Evolutionary conservation across 92 coral and sea anemone genomes (phyloP).

Genomic region (Zoanthus gigantus): DNA sequence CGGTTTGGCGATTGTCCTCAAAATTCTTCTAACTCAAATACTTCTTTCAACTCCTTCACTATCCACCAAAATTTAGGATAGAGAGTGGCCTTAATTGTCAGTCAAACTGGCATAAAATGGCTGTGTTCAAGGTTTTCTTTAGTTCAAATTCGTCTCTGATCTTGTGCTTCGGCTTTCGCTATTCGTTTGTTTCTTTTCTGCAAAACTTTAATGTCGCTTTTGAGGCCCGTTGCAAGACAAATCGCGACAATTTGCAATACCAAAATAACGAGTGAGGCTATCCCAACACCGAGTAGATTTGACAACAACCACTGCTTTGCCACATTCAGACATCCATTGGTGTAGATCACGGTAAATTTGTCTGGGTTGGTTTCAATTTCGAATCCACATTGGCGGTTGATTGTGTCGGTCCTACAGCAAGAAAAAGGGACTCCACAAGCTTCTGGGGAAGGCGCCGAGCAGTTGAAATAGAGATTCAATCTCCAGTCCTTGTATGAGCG

Average conservation of each 20-base stretch:
- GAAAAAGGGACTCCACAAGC: constrained; percentile 92
- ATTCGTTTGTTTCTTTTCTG: constrained; percentile 26
- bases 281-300: constrained; percentile 61
- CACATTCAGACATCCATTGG: constrained; percentile 77
- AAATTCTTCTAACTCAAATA: too few species aligned
- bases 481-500: constrained; percentile 78
- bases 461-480: constrained; percentile 86
- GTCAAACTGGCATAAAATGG: not conserved
- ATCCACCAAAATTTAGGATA: too few species aligned
- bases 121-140: not conserved
- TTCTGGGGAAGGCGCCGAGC: constrained; percentile 63
- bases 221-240: constrained; percentile 62
- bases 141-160: not conserved
- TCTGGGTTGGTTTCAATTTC: constrained; percentile 36
- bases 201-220: constrained; percentile 57
- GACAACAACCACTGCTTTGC: constrained; percentile 69
- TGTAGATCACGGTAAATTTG: constrained; percentile 53
- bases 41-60: too few species aligned
- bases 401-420: constrained; percentile 75
- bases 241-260: constrained; percentile 55
- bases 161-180: constrained; percentile 10
- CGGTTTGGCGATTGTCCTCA: not conserved
- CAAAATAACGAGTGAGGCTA: constrained; percentile 56
- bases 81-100: not conserved
- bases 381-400: constrained; percentile 90